These are phyloP conservation scores for Aleiodes alternator DNA, from an alignment of 2,888 invertebrate species.

Conservation along the genomic window DNA sequence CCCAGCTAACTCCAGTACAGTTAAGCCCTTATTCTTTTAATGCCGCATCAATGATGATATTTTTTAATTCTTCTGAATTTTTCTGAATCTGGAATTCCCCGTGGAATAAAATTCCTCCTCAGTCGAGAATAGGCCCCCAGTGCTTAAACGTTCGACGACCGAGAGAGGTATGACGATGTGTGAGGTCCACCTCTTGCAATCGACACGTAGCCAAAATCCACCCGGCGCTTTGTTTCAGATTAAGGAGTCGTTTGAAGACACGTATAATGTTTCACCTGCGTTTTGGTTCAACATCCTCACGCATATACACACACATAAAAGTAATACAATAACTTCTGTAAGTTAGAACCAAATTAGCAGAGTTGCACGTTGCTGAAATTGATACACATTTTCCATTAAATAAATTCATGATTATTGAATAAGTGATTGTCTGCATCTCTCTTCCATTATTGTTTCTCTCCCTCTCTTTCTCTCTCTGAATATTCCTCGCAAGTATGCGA, in stretches of 20 bases:
- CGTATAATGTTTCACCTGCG: conserved; percentile 62
- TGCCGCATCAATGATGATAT: too few relatives aligned
- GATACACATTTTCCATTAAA: conserved; percentile 1
- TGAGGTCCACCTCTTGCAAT: conserved; percentile 1
- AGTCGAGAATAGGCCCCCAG: too few relatives aligned
- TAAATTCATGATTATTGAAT: not conserved
- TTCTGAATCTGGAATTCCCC: too few relatives aligned
- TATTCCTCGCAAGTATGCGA: conserved; percentile 19
- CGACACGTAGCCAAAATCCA: conserved; percentile 29
- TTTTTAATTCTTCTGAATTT: too few relatives aligned
- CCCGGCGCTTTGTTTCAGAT: conserved; percentile 66
- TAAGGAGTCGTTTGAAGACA: conserved; percentile 64
- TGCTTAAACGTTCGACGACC: not conserved
- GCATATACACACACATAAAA: not conserved
- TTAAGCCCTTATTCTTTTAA: too few relatives aligned
- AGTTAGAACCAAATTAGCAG: conserved; percentile 65
- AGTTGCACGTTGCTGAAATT: not conserved
- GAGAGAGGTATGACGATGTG: not conserved
- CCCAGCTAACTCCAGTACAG: too few relatives aligned
- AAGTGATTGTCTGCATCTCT: not conserved
- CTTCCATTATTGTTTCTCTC: not conserved
- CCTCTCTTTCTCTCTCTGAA: not conserved
- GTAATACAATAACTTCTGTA: conserved; percentile 62
- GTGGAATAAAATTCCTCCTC: too few relatives aligned
- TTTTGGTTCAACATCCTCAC: conserved; percentile 17